phyloP scores from a whole-genome alignment of 2,113 vertebrate genomes.

The Tragelaphus scriptus region DNA sequence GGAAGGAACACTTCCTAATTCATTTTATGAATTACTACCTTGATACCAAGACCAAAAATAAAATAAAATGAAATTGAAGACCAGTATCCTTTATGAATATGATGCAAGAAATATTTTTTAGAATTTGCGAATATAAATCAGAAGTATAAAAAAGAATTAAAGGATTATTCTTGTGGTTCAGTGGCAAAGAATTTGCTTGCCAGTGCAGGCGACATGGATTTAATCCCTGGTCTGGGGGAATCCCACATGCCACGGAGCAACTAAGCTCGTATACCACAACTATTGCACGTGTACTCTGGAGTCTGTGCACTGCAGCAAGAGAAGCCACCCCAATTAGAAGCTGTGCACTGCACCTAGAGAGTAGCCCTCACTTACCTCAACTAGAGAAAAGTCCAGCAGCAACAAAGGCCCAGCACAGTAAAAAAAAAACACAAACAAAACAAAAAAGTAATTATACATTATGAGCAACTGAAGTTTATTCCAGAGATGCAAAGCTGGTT shows the following conservation, averaged over 20 bases:
- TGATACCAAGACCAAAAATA: neutral
- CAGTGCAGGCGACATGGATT: neutral
- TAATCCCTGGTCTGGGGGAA: neutral
- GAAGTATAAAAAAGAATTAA: neutral
- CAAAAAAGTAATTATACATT: neutral
- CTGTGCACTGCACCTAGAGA: neutral
- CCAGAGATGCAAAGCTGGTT: neutral
- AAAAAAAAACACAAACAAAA: neutral
- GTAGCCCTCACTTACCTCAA: neutral
- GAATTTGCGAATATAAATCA: neutral
- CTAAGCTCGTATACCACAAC: neutral
- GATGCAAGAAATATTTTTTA: neutral
- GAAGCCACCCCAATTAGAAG: neutral
- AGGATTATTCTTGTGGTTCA: neutral
- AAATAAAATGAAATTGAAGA: neutral
- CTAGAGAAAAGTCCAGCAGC: neutral
- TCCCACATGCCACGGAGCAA: rapidly evolving
- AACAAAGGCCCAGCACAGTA: neutral
- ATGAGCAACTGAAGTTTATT: neutral
- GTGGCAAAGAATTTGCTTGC: neutral
- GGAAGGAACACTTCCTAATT: neutral
- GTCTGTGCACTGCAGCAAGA: neutral
- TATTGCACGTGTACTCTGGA: rapidly evolving
- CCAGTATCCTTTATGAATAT: neutral
- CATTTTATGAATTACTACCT: neutral